Base-by-base conservation (phyloP, 2,113 vertebrate species). In the Athene noctua region DNA sequence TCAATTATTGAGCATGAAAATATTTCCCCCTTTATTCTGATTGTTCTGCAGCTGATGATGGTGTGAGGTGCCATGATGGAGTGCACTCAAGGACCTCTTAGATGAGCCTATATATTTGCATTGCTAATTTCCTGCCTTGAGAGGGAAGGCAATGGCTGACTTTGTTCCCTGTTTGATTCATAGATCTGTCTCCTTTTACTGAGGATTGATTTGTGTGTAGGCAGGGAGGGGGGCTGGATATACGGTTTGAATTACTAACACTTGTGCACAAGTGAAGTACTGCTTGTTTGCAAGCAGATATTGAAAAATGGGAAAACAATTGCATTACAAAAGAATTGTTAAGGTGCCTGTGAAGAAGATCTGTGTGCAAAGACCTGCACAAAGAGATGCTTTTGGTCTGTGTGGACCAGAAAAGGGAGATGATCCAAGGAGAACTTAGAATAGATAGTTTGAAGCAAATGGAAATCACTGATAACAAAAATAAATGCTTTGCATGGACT, bases 161-260 rank as follows among this genome's bases (percentile, higher is more conserved):
- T 95, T 87, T 80, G 42, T 88, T 95, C 42, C 84, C 87, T 80
- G 38, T 73, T 96, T 97, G 94, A 95, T 96, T 97, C 94, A 96
- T 94, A 91, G 92, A 92, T 93, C 84, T 96, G 95, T 91, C 96
- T 96, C 1, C 7, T 97, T 97, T 94, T 91, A 54, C 89, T 58
- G 38, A 90, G 91, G 92, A 96, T 94, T 94, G 91, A 97, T 96
- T 95, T 95, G 89, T 88, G 84, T 82, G 86, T 87, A 91, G 91
- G 78, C 80, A 77, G 74, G 67, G 63, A 86, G 34, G 0, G 6
- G 62, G 84, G 58, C n/a, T 91, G 84, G 51, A 62, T 87, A 36
- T 80, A 91, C 1, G 8, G 72, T 82, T 44, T 90, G 70, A 91
- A 84, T 80, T 92, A 62, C 54, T 80, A 73, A 62, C 74, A 65